Base-by-base conservation (phyloP, 2,113 vertebrate genomes). In the Psettodes erumei region DNA sequence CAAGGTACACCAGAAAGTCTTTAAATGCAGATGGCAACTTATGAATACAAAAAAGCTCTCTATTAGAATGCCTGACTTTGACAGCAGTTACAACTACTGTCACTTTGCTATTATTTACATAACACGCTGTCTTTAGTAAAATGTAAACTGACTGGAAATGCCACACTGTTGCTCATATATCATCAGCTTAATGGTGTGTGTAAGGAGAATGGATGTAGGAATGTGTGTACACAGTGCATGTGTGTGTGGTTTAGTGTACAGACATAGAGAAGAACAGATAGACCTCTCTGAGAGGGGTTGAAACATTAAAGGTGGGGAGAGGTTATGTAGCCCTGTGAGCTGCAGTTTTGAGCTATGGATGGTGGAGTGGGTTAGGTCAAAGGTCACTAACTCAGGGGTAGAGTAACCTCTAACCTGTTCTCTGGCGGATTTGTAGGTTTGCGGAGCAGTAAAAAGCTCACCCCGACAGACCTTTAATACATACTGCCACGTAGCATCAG, bases 341-440 rank as follows among this genome's bases (percentile, higher is more conserved):
- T 10, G 67, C 38, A 28, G 67, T 56, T 79, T 53, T 81, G 85
- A 87, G 77, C 85, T 83, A 89, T 83, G 77, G 72, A 56, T 50
- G 42, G 53, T 58, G 77, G 80, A 75, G 60, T 68, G 65, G 83
- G 55, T 67, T 6, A n/a, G 71, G 81, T 83, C 76, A 82, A 60
- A 85, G 83, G 79, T 66, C 9, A 55, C 25, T 15, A 32, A 61
- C 70, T 64, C 59, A 33, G 32, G n/a, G 45, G 74, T 61, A 67
- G 43, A 37, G 53, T 75, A 23, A 88, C 89, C 84, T 84, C 70
- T 59, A 28, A 77, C 75, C 82, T 69, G 47, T 51, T 67, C 73
- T 64, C 50, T 55, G 35, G 64, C 67, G 73, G 75, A 68, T 80
- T 77, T 85, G 80, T 71, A 58, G 65, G 75, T 61, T 67, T 68